Evolutionary conservation across 2,113 vertebrate species (phyloP), one percentile per base, ranked within the genome.

Genomic region (Tetraodon nigroviridis): DNA sequence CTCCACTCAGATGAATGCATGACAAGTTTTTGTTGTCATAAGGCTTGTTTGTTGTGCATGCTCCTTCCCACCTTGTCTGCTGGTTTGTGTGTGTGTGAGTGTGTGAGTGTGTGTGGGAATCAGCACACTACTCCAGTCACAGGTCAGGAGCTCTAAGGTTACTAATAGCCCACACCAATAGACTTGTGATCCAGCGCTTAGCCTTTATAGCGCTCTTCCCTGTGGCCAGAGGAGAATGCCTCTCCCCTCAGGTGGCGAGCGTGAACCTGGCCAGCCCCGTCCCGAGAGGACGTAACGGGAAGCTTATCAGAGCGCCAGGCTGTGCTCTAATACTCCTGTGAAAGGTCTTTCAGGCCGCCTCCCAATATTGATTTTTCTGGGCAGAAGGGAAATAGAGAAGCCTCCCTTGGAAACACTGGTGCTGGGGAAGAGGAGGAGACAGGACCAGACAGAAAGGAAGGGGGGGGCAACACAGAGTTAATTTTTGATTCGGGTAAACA

Each of bases 301-400:
- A 85, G 90, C 88, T 88, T 89, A 88, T 90, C 88, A 71, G 85
- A 77, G 85, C 81, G 76, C 78, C 64, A 77, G 73, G 78, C 84
- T 91, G 90, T 86, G 86, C 89, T 89, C 78, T 89, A 91, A 92
- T 92, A 92, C 90, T 90, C 90, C 90, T 92, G 90, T 92, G 90
- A 92, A 91, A 91, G 88, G 83, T 78, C 81, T 84, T 71, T 79
- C 81, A 76, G 80, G 84, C 84, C 87, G 73, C 88, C 90, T 92
- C 90, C 86, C 90, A 90, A 89, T 90, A 89, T 84, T 85, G 69
- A 86, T 81, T 86, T 86, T 86, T 85, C 81, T 84, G 80, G 71
- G 84, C 75, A 80, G 81, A 66, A 84, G 79, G 65, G 67, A 87
- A 88, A 88, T 75, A 57, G 83, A 89, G 84, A 88, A 81, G 72